Evolutionary conservation across 1,140 invertebrate genomes (phyloP).

Genomic region (Meloidogyne exigua): DNA sequence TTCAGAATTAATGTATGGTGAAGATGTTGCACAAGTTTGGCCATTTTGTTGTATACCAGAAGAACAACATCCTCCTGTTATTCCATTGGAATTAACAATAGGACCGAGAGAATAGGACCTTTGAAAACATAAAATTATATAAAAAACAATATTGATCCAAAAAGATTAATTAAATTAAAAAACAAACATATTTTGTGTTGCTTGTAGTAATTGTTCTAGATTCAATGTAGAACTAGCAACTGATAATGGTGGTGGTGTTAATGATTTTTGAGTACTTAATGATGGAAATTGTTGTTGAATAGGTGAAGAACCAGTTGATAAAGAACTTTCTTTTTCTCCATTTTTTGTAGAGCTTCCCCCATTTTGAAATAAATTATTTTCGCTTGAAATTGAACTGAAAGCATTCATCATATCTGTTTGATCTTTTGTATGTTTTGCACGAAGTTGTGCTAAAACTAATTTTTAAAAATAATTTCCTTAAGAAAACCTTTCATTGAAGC

Average conservation of each 20-base stretch:
- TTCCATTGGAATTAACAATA: conserved; percentile 2
- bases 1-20: conserved; percentile 11
- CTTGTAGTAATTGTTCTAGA: conserved; percentile 20
- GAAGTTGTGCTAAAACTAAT: conserved; percentile 7
- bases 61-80: not conserved
- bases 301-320: conserved; percentile 22
- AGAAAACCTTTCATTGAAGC: conserved; percentile 40
- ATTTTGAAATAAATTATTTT: conserved; percentile 20
- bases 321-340: not conserved
- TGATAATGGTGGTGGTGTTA: conserved; percentile 26
- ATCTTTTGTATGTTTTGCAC: conserved; percentile 20
- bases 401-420: conserved; percentile 23
- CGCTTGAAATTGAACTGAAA: conserved; percentile 1
- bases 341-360: not conserved
- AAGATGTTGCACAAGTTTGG: conserved; percentile 14
- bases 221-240: conserved; percentile 24
- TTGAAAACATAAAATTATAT: not conserved
- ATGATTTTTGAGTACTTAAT: conserved; percentile 14
- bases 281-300: conserved; percentile 6
- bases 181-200: conserved; percentile 24
- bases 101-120: conserved; percentile 27
- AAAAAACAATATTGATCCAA: not conserved
- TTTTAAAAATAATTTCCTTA: not conserved
- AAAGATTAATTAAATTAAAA: not conserved
- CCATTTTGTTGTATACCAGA: not conserved